Percentiles rank a stretch among this genome's conserved stretches.
Evolutionary conservation across 2,888 invertebrate genomes (phyloP).

Genomic region (Rhopalosiphum nymphaeae): DNA sequence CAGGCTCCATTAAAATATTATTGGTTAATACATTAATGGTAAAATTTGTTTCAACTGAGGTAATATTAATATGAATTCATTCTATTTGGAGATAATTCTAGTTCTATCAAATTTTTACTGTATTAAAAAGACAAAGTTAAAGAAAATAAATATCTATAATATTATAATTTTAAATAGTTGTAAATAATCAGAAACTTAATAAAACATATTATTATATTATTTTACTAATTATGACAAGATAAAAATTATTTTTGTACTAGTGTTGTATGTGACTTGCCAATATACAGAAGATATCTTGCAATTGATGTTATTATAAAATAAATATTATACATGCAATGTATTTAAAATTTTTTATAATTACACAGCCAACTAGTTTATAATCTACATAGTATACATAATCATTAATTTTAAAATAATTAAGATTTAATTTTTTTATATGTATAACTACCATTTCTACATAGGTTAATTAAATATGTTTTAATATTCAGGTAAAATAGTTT

Average conservation of each 20-base stretch:
- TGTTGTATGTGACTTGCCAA: background rate
- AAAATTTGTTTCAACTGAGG: background rate
- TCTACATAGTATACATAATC: background rate
- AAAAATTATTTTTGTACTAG: background rate
- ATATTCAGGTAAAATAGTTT: background rate
- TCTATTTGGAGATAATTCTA: background rate
- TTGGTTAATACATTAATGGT: background rate
- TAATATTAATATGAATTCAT: background rate
- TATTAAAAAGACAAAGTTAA: background rate
- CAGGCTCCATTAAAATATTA: background rate
- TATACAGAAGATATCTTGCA: background rate
- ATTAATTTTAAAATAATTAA: background rate
- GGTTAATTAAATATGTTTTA: background rate
- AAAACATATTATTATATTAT: background rate
- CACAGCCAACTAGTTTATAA: background rate
- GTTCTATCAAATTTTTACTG: background rate
- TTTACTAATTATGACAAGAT: background rate
- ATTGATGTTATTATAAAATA: background rate
- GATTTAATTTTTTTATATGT: background rate
- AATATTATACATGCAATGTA: background rate
- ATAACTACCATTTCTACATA: background rate
- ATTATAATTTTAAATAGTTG: background rate
- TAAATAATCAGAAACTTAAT: background rate
- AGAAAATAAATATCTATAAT: background rate
- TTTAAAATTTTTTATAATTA: background rate